Base-by-base conservation (phyloP, 2,113 vertebrate genomes). In the Centropus bengalensis region DNA sequence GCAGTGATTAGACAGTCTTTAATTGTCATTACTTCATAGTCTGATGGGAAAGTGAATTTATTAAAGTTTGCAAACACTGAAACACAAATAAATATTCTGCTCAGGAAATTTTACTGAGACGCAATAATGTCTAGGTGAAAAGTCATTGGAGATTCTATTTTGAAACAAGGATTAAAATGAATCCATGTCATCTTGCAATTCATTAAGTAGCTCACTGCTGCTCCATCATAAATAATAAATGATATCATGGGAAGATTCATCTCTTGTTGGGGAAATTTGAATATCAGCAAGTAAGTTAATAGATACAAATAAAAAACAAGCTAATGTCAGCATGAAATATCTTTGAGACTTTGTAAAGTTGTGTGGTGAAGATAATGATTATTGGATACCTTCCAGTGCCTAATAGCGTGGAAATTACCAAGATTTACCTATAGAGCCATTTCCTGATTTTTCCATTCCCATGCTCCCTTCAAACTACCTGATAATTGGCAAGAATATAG, bases 171-270 rank as follows among this genome's bases (percentile, higher is more conserved):
- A 67, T 81, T 93, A 70, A 84, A 91, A 75, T 89, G 21, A 75
- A 78, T 94, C 36, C 2, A 3, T 76, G 28, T 55, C 52, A 58
- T 84, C 44, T 82, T 89, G 19, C 62, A 87, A 7, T 93, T 94
- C 69, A 87, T 89, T 82, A 82, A 70, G 33, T 83, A 89, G 27
- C 52, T 95, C 69, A 33, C 69, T 94, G 1, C 2, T 75, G 23
- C 62, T 93, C 62, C 28, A 18, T 71, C 60, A 66, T 70, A 86
- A 92, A 91, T 94, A 88, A 82, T 84, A 87, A 92, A 82, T 83
- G 1, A 33, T 78, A 5, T 27, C 22, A 58, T 77, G 23, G 52
- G 63, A 76, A 82, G 22, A 59, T 28, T 95, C 24, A 76, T 91
- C 63, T 36, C n/a, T 78, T 83, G 12, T 86, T 86, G 80, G 33